Conservation (phyloP, 2,797 vertebrate species). For the Rachycentron canadum region DNA sequence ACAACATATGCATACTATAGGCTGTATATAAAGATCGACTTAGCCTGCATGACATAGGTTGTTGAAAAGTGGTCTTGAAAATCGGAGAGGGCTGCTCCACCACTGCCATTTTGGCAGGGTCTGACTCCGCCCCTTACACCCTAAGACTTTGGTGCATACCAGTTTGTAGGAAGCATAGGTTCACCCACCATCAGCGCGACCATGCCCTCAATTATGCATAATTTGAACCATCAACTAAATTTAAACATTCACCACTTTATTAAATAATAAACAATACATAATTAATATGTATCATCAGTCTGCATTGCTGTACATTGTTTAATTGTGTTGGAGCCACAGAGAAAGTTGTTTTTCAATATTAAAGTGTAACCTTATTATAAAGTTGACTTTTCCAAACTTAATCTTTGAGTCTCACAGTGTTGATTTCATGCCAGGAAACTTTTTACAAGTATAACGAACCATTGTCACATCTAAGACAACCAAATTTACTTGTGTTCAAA, state of each 20-base stretch:
- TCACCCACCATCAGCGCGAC: too few relatives aligned
- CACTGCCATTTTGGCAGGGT: too few relatives aligned
- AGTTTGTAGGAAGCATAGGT: too few relatives aligned
- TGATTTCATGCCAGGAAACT: slow-evolving; percentile 12
- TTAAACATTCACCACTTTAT: background rate
- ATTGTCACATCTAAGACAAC: slow-evolving; percentile 21
- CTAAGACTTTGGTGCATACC: too few relatives aligned
- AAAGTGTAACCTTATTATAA: background rate
- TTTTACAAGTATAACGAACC: slow-evolving; percentile 14
- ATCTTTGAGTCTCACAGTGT: background rate
- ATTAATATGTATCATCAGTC: background rate
- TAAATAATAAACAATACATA: background rate
- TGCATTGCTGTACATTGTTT: background rate
- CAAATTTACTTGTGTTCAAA: slow-evolving; percentile 42
- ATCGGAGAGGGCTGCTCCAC: too few relatives aligned
- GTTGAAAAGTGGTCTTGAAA: too few relatives aligned
- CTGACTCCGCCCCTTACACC: too few relatives aligned
- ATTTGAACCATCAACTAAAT: too few relatives aligned
- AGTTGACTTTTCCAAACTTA: slow-evolving; percentile 4
- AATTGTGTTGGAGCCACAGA: background rate
- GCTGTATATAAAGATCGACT: too few relatives aligned
- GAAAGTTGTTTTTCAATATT: background rate
- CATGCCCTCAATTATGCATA: too few relatives aligned
- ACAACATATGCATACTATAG: background rate
- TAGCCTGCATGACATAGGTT: too few relatives aligned